Base-by-base conservation (phyloP, 2,113 vertebrate genomes). In the Donacobius atricapilla region DNA sequence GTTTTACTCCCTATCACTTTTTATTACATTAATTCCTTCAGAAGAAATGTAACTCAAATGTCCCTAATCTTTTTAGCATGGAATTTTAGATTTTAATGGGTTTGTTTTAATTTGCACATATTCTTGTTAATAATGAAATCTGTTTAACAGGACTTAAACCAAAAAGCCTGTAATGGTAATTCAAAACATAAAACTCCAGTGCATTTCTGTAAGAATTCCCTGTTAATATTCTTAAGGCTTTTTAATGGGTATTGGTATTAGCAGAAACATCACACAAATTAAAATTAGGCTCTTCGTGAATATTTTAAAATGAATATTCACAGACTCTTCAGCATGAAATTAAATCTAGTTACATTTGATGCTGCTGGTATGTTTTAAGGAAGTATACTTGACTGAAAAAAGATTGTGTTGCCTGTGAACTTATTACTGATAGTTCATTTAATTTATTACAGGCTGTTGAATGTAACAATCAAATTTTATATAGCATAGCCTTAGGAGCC, bases 81-180 rank as follows among this genome's bases (percentile, higher is more conserved):
- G 80, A 94, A 96, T 97, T 96, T 91, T 81, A 94, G 76, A 96
- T 97, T 96, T 90, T 97, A 98, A 98, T 96, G 89, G 92, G 69
- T 90, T 97, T 84, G 94, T 96, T 98, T 98, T 98, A 98, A 98
- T 98, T 98, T 97, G 96, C 96, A 87, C 60, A 63, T 82, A 91
- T 97, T 97, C 96, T 96, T 95, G 94, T 94, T 98, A 97, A 98
- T 97, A 97, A 98, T 94, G 94, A 97, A 98, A 98, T 98, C 97
- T 96, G 81, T 97, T 98, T 97, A 98, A 98, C 54, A 17, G 96
- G 96, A 97, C 92, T 96, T 97, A 97, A 97, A 98, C 97, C 95
- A 97, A 97, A 97, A 98, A 97, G 96, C 93, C 92, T 97, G 89
- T 97, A 97, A 97, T 97, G 93, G 96, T 97, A 97, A 98, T 98